These are phyloP conservation scores for Tuberolachnus salignus DNA, from an alignment of 2,888 invertebrate genomes.

Conservation along the genomic window DNA sequence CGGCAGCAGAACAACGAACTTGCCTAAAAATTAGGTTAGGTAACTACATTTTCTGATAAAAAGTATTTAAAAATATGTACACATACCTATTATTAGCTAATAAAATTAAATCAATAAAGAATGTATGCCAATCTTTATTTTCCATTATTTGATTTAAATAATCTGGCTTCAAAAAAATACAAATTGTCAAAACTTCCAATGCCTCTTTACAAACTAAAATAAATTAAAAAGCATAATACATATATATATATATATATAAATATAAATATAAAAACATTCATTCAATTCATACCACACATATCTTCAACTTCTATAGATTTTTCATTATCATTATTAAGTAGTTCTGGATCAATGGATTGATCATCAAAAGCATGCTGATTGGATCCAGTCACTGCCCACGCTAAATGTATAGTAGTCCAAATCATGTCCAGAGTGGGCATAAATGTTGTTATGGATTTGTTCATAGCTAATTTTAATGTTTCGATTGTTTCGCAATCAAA, in stretches of 20 bases:
- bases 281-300: slow-evolving; percentile 65
- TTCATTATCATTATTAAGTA: slow-evolving; percentile 69
- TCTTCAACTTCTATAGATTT: slow-evolving; percentile 73
- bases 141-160: slow-evolving; percentile 81
- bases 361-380: slow-evolving; percentile 58
- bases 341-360: slow-evolving; percentile 64
- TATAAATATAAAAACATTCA: background rate
- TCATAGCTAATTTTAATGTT: slow-evolving; percentile 62
- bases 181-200: slow-evolving; percentile 87
- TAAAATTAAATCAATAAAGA: slow-evolving; percentile 85
- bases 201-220: slow-evolving; percentile 82
- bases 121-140: slow-evolving; percentile 85
- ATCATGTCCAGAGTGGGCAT: slow-evolving; percentile 77
- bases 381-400: slow-evolving; percentile 75
- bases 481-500: slow-evolving; percentile 28
- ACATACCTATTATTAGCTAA: slow-evolving; percentile 67
- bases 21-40: slow-evolving; percentile 57
- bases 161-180: slow-evolving; percentile 86
- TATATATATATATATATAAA: background rate
- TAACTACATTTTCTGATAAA: background rate
- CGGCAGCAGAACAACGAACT: slow-evolving; percentile 75
- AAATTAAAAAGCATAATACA: background rate
- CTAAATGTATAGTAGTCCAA: slow-evolving; percentile 75
- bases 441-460: slow-evolving; percentile 71
- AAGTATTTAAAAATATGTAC: slow-evolving; percentile 12